Evolutionary conservation across 2,797 vertebrate genomes (phyloP), one percentile per base, ranked within the genome.

Genomic region (Sardinella longiceps): DNA sequence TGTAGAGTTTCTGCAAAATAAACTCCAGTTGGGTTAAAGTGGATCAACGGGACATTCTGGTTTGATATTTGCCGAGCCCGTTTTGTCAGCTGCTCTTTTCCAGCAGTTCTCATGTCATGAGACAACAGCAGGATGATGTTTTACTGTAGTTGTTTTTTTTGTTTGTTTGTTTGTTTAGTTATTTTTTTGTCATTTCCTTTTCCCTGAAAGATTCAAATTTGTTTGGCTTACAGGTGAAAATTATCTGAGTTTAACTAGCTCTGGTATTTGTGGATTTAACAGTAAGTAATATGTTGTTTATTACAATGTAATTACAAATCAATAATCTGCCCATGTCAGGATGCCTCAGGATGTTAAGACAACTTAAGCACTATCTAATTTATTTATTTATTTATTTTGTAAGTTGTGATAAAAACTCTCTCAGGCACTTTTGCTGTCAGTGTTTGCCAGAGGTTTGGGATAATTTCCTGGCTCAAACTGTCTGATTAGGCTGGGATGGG

Each of bases 381-480:
- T 45, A 3, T 7, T 45, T 45, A 0, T 6, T 74, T 3, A 3
- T 15, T 74, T 37, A n/a, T n/a, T 37, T 70, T 37, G n/a, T 11
- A 39, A 15, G 33, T 74, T 48, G 5, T 48, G 46, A 15, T 5
- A 33, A 20, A 30, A 18, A 37, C 33, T 39, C 14, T 74, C 10
- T 66, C 3, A 2, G 15, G 30, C 18, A 9, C 66, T 18, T 33
- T 30, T 74, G 15, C 33, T 74, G 33, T 74, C 33, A 74, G 5
- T 74, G 30, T 4, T 15, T 74, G 66, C 66, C 33, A 74, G 30
- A 74, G 66, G 66, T 74, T 74, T 74, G 37, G 66, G 14, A 20
- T 74, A 74, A 39, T 74, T 74, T 39, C 66, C 66, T 74, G 30
- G 20, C 33, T 74, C 33, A 74, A 39, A 14, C 66, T 74, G 66